Base-by-base conservation (phyloP, 2,797 vertebrate species). In the Eleutherodactylus coqui region DNA sequence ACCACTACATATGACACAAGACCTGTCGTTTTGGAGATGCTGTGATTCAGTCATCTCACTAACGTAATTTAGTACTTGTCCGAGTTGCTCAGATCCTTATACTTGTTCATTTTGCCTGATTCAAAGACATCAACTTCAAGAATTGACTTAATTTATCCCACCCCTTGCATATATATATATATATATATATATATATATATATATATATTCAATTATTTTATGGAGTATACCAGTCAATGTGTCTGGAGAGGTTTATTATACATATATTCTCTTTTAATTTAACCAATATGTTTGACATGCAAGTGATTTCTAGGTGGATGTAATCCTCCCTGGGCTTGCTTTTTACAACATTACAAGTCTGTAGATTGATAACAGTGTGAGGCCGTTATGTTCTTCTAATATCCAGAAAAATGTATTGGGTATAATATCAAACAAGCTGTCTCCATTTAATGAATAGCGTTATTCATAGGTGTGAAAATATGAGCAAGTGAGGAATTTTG, bases 361-460 rank as follows among this genome's bases (percentile, higher is more conserved):
- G 17, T 60, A 43, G 27, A 67, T 43, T 43, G 77, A 43, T 60
- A 55, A 55, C 49, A 79, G 24, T 78, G 53, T 36, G 49, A 38
- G 70, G 75, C 55, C 58, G 58, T 51, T 82, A 79, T 21, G 64
- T 80, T 75, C 47, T 72, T 11, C 53, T 70, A 82, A 82, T 60
- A 78, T 75, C 60, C 49, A 32, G 69, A 83, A 86, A 86, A 77
- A 86, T 86, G 79, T 83, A 83, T 86, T 58, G 80, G 79, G 73
- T 78, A 75, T 77, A 62, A 83, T 86, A 86, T 86, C 85, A 83
- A 83, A 86, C 69, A 62, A 34, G 72, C 79, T 9, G 27, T 77
- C 45, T 76, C 76, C 58, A 86, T 86, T 60, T 82, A 82, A 82
- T 83, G 85, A 86, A 86, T 86, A 38, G 85, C 2, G 62, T 76